Base-by-base conservation (phyloP, 2,797 vertebrate species). In the Hemitrygon akajei region DNA sequence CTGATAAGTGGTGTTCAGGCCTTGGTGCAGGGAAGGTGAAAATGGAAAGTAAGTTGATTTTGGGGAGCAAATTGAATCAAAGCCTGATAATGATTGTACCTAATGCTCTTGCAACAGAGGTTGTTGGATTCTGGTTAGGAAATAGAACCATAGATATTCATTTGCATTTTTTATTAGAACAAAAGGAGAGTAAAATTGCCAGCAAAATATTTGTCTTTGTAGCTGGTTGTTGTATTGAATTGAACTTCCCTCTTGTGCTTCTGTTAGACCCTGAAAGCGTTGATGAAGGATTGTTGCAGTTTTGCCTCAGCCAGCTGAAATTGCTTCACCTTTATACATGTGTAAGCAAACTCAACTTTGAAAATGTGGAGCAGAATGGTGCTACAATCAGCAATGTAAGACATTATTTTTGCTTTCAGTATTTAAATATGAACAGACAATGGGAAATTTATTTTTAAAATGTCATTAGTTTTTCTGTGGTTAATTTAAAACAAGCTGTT, bases 241-340 rank as follows among this genome's bases (percentile, higher is more conserved):
- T 0, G 40, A 94, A 93, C 47, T 94, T 94, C 86, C 16, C 94
- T 25, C 81, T 66, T 94, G 47, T 95, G 69, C 93, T 37, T 93
- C 76, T 60, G 37, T 75, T 94, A 99, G 99, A 98, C 92, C 95
- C 97, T 0, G 98, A 98, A 94, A 97, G 96, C 58, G 97, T 98
- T 93, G 99, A 99, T 10, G 96, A 97, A 95, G 97, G 95, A 0
- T 95, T 99, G 47, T 95, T 98, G 3, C 98, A 98, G 94, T 97
- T 98, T 94, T 99, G 98, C 94, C 96, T 97, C 22, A 97, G 96
- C 77, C 98, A 98, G 95, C 95, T 98, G 93, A 98, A 97, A 94
- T 95, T 99, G 79, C 97, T 99, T 3, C 97, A 97, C 94, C 98
- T 99, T 94, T 98, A 98, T 95, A 96, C 97, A 3, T 97, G 98